Conservation (phyloP, 2,113 vertebrate species). For the Lucifuga dentata region DNA sequence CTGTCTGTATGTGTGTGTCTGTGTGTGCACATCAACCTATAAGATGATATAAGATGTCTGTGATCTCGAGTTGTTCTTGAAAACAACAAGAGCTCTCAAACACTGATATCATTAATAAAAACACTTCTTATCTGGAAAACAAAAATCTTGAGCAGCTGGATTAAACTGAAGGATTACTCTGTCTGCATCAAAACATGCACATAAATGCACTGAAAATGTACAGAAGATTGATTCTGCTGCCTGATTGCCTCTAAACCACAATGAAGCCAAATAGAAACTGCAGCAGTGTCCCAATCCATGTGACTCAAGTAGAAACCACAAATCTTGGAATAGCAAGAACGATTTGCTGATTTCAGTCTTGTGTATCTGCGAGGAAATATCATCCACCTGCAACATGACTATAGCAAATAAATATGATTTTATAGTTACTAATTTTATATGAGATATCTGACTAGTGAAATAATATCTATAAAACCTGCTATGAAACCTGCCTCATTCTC, state of each 20-base stretch:
- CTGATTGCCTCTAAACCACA: constrained; percentile 2
- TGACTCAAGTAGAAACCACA: neutral
- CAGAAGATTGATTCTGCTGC: constrained; percentile 10
- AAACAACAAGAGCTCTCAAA: constrained; percentile 15
- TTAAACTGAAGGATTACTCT: constrained; percentile 15
- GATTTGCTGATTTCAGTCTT: neutral
- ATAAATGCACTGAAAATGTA: neutral
- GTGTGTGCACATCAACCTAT: constrained; percentile 16
- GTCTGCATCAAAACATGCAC: constrained; percentile 3
- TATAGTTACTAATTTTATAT: no score
- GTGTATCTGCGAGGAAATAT: neutral
- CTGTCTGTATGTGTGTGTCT: neutral
- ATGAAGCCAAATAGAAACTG: constrained; percentile 32
- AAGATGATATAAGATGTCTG: no score
- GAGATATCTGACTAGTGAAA: no score
- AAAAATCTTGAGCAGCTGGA: neutral
- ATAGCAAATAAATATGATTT: neutral
- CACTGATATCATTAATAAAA: constrained; percentile 19
- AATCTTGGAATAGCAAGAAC: neutral
- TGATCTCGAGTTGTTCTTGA: constrained; percentile 32
- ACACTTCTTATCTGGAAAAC: constrained; percentile 1
- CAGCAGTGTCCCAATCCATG: constrained; percentile 17
- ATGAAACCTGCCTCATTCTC: no score
- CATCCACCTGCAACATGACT: no score
- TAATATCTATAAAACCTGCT: no score